Base-by-base conservation (phyloP, 1,140 invertebrate genomes). In the Heterodera carotae region DNA sequence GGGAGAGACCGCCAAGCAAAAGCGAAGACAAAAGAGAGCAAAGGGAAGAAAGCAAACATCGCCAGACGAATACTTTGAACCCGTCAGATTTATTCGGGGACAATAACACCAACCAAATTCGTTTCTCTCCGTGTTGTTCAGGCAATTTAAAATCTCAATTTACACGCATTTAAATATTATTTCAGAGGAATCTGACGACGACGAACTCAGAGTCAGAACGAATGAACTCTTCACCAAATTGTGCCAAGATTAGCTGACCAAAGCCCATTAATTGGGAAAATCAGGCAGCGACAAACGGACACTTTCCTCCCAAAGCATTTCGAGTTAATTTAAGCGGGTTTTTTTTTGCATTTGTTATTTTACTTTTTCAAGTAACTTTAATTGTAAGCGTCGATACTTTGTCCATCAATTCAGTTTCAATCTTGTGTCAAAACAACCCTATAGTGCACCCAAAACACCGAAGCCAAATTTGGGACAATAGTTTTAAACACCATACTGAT, bases 191-290 rank as follows among this genome's bases (percentile, higher is more conserved):
- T 66, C 62, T 29, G 62, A 66, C 12, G 62, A 66, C 62, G 62
- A 66, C 27, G 62, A 66, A 34, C 62, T 66, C 22, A 29, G 62
- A 66, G 12, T 31, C 12, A 66, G 62, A 27, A 66, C 62, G 6
- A 66, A 66, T 22, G 62, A 66, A 34, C 62, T 66, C 33, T 66
- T 66, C 62, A 15, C 62, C n/a, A 66, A 66, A 29, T 29, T 66
- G 62, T 29, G 27, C 33, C 62, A 34, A 29, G 62, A 66, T n/a
- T 31, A 62, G n/a, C 22, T 29, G 22, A 31, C n/a, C n/a, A n/a
- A n/a, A n/a, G n/a, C n/a, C n/a, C n/a, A n/a, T n/a, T n/a, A n/a
- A n/a, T n/a, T n/a, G 25, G 29, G 62, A 1, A 31, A 12, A 31
- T 31, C n/a, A n/a, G n/a, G n/a, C n/a, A 62, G 15, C 39, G 39